These are phyloP conservation scores for Glandiceps talaboti DNA, from an alignment of 53 echinoderm and acorn worm species.

Conservation along the genomic window DNA sequence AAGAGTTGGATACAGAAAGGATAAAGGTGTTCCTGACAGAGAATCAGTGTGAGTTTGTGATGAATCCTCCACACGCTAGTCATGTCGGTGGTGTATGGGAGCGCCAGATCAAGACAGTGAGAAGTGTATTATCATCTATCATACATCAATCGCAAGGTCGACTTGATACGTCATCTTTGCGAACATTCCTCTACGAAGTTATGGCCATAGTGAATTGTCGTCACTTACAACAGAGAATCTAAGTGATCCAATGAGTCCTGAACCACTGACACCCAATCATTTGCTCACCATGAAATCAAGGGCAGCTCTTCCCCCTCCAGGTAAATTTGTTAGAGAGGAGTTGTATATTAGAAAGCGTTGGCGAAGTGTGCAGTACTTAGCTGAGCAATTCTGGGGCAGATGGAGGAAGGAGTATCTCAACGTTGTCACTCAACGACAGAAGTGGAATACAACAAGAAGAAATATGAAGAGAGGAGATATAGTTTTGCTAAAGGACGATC, in stretches of 20 bases:
- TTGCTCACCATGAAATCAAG: slow-evolving; percentile 39
- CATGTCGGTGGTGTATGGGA: slow-evolving; percentile 68
- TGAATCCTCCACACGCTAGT: too few relatives aligned
- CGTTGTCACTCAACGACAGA: slow-evolving; percentile 26
- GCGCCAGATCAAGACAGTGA: too few relatives aligned
- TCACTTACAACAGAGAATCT: slow-evolving; percentile 25
- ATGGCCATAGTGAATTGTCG: slow-evolving; percentile 28
- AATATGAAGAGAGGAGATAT: slow-evolving; percentile 31
- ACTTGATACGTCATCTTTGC: slow-evolving; percentile 35
- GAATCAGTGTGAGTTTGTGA: slow-evolving; percentile 35
- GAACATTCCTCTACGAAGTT: slow-evolving; percentile 34
- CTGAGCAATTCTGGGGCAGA: slow-evolving; percentile 38
- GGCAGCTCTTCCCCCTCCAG: too few relatives aligned
- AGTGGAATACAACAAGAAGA: slow-evolving; percentile 25
- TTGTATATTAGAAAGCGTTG: slow-evolving; percentile 36
- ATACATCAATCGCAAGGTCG: slow-evolving; percentile 23
- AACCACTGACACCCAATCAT: slow-evolving; percentile 39
- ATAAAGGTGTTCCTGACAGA: slow-evolving; percentile 27
- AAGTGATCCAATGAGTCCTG: slow-evolving; percentile 9
- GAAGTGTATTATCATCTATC: slow-evolving; percentile 35
- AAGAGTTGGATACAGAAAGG: slow-evolving; percentile 16
- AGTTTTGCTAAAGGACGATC: slow-evolving; percentile 21
- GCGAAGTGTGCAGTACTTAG: slow-evolving; percentile 31
- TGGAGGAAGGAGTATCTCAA: slow-evolving; percentile 50
- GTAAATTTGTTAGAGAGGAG: slow-evolving; percentile 19